Evolutionary conservation across 1,140 invertebrate genomes (phyloP).

Genomic region (Conopomorpha cramerella): DNA sequence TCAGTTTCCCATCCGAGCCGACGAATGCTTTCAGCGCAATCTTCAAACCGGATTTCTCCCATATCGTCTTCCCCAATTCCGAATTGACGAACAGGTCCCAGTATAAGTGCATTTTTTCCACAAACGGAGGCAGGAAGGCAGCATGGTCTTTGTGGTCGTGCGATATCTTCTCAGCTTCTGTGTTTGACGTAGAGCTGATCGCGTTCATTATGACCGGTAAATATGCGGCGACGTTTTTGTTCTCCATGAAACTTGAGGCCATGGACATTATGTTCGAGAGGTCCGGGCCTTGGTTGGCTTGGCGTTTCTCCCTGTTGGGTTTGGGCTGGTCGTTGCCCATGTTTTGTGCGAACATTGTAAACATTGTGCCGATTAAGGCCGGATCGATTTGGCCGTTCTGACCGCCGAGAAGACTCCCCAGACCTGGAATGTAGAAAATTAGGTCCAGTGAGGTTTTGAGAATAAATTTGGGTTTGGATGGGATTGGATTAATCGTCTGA

Average conservation of each 20-base stretch:
- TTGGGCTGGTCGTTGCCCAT: slow-evolving; percentile 22
- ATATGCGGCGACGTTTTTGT: slow-evolving; percentile 64
- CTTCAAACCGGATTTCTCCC: slow-evolving; percentile 72
- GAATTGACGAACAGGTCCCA: slow-evolving; percentile 82
- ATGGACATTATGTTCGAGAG: slow-evolving; percentile 64
- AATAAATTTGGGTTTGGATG: too few species aligned
- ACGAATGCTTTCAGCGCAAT: slow-evolving; percentile 63
- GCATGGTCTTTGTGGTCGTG: slow-evolving; percentile 73
- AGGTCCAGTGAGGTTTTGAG: too few species aligned
- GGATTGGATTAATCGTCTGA: too few species aligned
- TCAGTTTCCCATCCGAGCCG: slow-evolving; percentile 70
- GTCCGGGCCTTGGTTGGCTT: slow-evolving; percentile 36
- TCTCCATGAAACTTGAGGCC: slow-evolving; percentile 65
- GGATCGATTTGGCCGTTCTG: slow-evolving; percentile 61
- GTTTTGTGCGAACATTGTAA: slow-evolving; percentile 55
- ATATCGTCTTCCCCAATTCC: slow-evolving; percentile 72
- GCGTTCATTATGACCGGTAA: slow-evolving; percentile 69
- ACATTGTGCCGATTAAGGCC: slow-evolving; percentile 55
- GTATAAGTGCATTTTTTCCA: slow-evolving; percentile 74
- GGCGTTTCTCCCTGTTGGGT: slow-evolving; percentile 15
- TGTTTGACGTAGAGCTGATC: slow-evolving; percentile 57
- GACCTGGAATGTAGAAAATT: slow-evolving; percentile 22
- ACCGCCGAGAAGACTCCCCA: slow-evolving; percentile 57
- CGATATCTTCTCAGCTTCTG: slow-evolving; percentile 55
- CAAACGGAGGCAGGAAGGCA: slow-evolving; percentile 72